phyloP scores from a whole-genome alignment of 2,888 invertebrate genomes.

The Dione juno region DNA sequence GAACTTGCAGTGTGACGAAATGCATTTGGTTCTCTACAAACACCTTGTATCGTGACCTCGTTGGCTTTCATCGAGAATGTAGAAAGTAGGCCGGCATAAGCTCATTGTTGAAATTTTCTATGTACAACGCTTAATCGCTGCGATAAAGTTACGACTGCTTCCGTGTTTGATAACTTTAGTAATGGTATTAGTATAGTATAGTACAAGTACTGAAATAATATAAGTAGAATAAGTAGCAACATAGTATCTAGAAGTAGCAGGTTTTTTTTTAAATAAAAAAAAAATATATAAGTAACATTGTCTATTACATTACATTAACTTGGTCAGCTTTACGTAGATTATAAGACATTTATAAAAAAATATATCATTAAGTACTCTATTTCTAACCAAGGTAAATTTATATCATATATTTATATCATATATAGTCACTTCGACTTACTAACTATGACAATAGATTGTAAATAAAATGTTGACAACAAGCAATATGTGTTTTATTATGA shows the following conservation, averaged over 20 bases:
- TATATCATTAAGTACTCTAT: not conserved
- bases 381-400: not conserved
- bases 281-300: not conserved
- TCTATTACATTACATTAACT: not conserved
- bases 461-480: conserved; percentile 1
- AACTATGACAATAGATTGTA: not conserved
- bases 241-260: too few relatives aligned
- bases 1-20: conserved; percentile 39
- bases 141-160: conserved; percentile 31
- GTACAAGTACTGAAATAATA: not conserved
- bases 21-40: conserved; percentile 32
- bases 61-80: conserved; percentile 39
- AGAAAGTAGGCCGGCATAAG: conserved; percentile 46
- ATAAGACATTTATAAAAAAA: not conserved
- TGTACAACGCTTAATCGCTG: conserved; percentile 22
- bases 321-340: not conserved
- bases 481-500: conserved; percentile 11
- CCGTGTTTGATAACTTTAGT: conserved; percentile 27
- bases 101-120: conserved; percentile 41
- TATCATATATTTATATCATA: not conserved
- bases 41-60: conserved; percentile 36
- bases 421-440: not conserved
- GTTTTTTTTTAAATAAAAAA: too few relatives aligned
- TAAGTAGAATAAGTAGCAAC: too few relatives aligned
- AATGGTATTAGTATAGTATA: too few relatives aligned